Conservation (phyloP, 2,888 invertebrate species). For the Sepiola atlantica region DNA sequence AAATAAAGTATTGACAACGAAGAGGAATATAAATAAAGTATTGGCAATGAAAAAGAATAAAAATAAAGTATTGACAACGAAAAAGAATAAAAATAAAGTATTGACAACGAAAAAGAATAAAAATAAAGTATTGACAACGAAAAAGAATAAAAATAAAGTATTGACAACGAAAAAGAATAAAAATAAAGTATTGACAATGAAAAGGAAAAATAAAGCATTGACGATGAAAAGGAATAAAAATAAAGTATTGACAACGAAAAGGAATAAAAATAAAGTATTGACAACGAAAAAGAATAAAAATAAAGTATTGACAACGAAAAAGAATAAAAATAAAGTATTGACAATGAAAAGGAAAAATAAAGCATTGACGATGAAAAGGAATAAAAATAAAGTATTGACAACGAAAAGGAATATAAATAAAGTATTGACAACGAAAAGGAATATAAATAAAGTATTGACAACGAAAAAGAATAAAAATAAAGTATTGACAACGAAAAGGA, state of each 20-base stretch:
- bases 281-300: neutral
- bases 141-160: neutral
- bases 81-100: neutral
- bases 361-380: neutral
- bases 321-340: neutral
- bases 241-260: neutral
- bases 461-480: neutral
- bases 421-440: neutral
- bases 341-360: no score
- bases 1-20: neutral
- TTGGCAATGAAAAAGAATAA: no score
- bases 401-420: neutral
- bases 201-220: neutral
- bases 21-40: neutral
- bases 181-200: neutral
- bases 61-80: neutral
- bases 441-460: neutral
- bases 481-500: neutral
- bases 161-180: neutral
- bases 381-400: neutral
- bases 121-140: no score
- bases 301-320: neutral
- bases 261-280: no score
- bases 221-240: neutral
- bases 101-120: neutral